Base-by-base conservation (phyloP, 1,140 invertebrate genomes). In the Drosophila serrata region DNA sequence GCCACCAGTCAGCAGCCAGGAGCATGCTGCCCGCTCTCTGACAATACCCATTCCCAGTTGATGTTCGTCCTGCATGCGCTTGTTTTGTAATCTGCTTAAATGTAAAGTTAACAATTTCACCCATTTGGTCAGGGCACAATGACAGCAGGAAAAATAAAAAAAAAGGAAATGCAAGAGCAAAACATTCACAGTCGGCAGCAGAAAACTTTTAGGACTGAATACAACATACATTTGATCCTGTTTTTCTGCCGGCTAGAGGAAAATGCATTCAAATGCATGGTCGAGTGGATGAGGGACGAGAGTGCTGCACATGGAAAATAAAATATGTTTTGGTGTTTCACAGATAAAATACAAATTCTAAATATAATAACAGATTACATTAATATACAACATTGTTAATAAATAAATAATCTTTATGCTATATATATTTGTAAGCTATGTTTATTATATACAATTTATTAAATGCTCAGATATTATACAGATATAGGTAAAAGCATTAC, bases 1-100 rank as follows among this genome's bases (percentile, higher is more conserved):
- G 17, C 39, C 33, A 22, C 22, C 7, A 39, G 45, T 59, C 60
- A 39, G 27, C 12, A 43, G 27, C 15, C 43, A 12, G 46, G 17
- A 33, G 48, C 48, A 4, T 12, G 13, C 8, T 33, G 37, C 33
- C 58, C 27, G 24, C 22, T 9, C 51, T 11, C 33, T n/a, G 51
- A 55, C 51, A 55, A 22, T 37, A n/a, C 51, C 51, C 33, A 22
- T 59, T 6, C 42, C 64, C 22, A 40, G 56, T 48, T 31, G 31
- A 27, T 33, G 42, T 48, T 35, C 22, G 29, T 19, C 12, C 31
- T 31, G 51, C 43, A 31, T 31, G 51, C 43, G 62, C 51, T 63
- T 90, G 74, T 81, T 85, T 77, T 85, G 85, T 81, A 90, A 90
- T 90, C 77, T 85, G 77, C 81, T 88, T 88, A 81, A 90, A 88